Conservation (phyloP, 2,113 vertebrate species). For the Pelvicachromis taeniatus region DNA sequence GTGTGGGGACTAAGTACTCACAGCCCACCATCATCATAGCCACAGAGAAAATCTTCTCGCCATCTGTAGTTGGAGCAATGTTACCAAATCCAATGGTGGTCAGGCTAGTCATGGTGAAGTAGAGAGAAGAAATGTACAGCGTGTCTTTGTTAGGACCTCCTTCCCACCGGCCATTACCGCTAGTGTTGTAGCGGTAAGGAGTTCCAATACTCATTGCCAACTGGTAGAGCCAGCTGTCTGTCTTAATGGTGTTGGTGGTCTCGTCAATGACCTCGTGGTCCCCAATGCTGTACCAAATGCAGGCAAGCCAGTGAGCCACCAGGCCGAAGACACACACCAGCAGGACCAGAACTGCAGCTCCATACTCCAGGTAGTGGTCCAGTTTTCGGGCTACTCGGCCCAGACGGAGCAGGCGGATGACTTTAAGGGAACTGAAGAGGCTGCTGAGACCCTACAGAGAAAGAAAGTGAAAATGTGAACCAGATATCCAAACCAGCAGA, state of each 20-base stretch:
- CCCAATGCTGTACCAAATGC: constrained; percentile 99
- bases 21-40: constrained; percentile 99
- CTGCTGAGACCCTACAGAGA: constrained; percentile 90
- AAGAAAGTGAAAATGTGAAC: not conserved
- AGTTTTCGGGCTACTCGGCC: constrained; percentile 93
- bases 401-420: constrained; percentile 89
- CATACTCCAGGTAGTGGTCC: constrained; percentile 97
- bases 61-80: constrained; percentile 95
- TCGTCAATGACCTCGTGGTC: constrained; percentile 95
- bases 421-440: constrained; percentile 97
- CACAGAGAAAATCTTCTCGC: constrained; percentile 98
- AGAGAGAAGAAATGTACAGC: constrained; percentile 95
- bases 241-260: constrained; percentile 90
- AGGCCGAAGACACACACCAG: constrained; percentile 95
- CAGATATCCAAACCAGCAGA: not conserved
- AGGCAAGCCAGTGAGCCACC: constrained; percentile 96
- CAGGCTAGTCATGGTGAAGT: constrained; percentile 99
- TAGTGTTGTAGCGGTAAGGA: constrained; percentile 90
- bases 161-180: constrained; percentile 92
- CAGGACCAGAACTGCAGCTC: constrained; percentile 91
- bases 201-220: constrained; percentile 89
- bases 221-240: constrained; percentile 96
- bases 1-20: constrained; percentile 73
- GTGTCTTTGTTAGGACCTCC: constrained; percentile 97
- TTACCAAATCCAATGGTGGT: constrained; percentile 98